Evolutionary conservation across 2,797 vertebrate genomes (phyloP).

Genomic region (Eulemur mongoz): DNA sequence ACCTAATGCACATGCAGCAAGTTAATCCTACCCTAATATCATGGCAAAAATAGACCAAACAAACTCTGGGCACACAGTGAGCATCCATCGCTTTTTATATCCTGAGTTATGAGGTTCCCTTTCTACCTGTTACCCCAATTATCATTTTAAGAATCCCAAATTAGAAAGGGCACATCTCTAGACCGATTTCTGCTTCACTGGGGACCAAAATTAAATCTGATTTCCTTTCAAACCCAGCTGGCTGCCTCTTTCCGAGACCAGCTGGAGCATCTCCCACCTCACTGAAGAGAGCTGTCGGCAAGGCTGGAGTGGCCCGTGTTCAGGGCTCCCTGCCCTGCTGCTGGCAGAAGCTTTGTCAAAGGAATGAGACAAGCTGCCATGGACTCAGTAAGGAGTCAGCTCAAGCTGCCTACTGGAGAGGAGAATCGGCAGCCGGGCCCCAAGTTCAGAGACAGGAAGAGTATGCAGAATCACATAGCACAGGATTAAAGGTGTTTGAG

Average conservation of each 20-base stretch:
- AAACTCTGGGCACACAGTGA: not conserved
- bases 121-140: not conserved
- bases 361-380: not conserved
- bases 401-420: not conserved
- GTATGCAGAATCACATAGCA: too few relatives aligned
- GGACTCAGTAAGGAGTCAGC: not conserved
- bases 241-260: conserved; percentile 6
- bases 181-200: conserved; percentile 22
- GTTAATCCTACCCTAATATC: not conserved
- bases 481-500: too few relatives aligned
- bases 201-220: conserved; percentile 39
- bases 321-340: not conserved
- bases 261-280: not conserved
- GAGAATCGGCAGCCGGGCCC: not conserved
- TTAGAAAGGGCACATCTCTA: not conserved
- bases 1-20: not conserved
- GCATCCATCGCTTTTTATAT: not conserved
- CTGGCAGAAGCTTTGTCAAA: not conserved
- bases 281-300: not conserved
- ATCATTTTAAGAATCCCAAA: conserved; percentile 32
- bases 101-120: not conserved
- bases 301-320: not conserved
- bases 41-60: not conserved
- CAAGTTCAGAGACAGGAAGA: not conserved
- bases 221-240: conserved; percentile 43